Conservation (phyloP, 2,888 invertebrate species). For the Troides helena region DNA sequence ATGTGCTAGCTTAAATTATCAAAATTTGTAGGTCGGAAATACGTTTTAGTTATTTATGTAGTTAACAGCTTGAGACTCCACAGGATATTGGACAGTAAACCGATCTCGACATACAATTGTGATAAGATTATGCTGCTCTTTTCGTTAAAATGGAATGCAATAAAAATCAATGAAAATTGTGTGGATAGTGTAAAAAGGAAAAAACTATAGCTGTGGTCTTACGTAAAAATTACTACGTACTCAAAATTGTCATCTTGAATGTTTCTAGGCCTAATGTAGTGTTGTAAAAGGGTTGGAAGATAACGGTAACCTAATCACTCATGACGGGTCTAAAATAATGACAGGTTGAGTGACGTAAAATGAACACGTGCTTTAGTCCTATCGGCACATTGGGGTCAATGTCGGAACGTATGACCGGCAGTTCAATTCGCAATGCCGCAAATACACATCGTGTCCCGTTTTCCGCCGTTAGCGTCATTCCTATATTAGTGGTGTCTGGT, state of each 20-base stretch:
- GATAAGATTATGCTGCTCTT: too few species aligned
- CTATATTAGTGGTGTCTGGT: slow-evolving; percentile 33
- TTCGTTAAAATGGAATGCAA: too few species aligned
- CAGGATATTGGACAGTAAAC: too few species aligned
- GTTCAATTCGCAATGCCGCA: slow-evolving; percentile 48
- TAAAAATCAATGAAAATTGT: too few species aligned
- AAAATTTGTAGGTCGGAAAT: too few species aligned
- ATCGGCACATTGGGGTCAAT: slow-evolving; percentile 68
- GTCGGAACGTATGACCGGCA: slow-evolving; percentile 60
- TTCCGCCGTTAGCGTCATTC: slow-evolving; percentile 31
- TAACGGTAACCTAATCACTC: slow-evolving; percentile 12
- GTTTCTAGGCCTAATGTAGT: neutral
- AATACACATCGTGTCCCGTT: slow-evolving; percentile 35
- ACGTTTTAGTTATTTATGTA: too few species aligned
- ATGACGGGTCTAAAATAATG: slow-evolving; percentile 25
- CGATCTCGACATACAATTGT: too few species aligned
- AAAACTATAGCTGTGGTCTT: too few species aligned
- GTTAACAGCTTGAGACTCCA: too few species aligned
- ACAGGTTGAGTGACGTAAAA: slow-evolving; percentile 16
- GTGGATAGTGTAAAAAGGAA: too few species aligned
- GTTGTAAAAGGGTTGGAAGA: neutral
- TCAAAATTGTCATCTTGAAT: neutral
- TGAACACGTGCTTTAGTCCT: slow-evolving; percentile 52
- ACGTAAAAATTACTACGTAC: neutral
- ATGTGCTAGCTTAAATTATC: too few species aligned